Evolutionary conservation across 2,113 vertebrate genomes (phyloP).

Genomic region (Aplodontia rufa): DNA sequence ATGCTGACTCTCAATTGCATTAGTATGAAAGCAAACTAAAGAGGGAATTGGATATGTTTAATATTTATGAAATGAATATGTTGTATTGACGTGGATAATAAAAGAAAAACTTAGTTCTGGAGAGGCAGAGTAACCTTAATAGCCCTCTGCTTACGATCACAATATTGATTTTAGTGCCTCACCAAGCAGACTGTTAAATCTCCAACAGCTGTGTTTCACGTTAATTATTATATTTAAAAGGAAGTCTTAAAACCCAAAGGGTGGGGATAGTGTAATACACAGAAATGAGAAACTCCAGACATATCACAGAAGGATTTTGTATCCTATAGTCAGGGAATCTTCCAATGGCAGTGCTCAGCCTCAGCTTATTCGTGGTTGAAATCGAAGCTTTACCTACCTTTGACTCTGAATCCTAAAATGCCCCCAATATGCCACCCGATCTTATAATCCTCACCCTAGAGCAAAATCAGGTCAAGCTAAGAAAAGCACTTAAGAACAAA

Average conservation of each 20-base stretch:
- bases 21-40: slow-evolving; percentile 76
- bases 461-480: slow-evolving; percentile 56
- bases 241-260: slow-evolving; percentile 51
- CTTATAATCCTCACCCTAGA: slow-evolving; percentile 43
- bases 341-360: neutral
- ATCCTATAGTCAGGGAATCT: neutral
- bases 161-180: slow-evolving; percentile 69
- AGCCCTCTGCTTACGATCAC: slow-evolving; percentile 73
- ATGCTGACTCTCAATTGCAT: slow-evolving; percentile 64
- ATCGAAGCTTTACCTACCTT: slow-evolving; percentile 23
- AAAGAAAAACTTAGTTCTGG: slow-evolving; percentile 61
- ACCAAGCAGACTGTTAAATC: slow-evolving; percentile 60
- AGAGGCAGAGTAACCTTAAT: slow-evolving; percentile 63
- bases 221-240: slow-evolving; percentile 60
- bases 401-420: slow-evolving; percentile 34
- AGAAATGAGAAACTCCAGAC: neutral
- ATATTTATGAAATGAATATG: slow-evolving; percentile 80
- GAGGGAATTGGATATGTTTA: slow-evolving; percentile 74
- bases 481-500: slow-evolving; percentile 55
- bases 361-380: neutral
- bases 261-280: neutral
- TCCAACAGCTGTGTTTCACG: slow-evolving; percentile 36
- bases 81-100: slow-evolving; percentile 70
- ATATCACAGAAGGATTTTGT: neutral
- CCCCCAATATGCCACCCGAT: slow-evolving; percentile 42